Conservation (phyloP, 2,888 invertebrate species). For the Heliconius hortense region DNA sequence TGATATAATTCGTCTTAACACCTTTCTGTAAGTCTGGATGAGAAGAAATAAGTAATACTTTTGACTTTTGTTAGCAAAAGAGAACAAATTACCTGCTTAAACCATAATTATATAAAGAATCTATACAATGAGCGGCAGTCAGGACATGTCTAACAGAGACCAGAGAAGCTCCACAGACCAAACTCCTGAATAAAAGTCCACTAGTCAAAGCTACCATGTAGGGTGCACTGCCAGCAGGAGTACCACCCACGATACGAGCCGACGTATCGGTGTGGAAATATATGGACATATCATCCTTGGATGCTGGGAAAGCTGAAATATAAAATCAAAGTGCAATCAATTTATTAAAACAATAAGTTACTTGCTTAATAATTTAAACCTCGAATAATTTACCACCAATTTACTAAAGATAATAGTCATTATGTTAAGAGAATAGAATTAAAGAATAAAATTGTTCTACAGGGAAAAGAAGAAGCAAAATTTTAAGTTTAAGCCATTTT, state of each 20-base stretch:
- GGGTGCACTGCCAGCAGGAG: conserved; percentile 56
- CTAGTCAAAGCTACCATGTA: conserved; percentile 51
- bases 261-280: conserved; percentile 8
- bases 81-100: conserved; percentile 3
- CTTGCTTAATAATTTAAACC: no score
- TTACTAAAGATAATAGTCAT: not conserved
- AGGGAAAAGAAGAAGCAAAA: no score
- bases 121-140: conserved; percentile 69
- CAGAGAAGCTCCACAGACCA: conserved; percentile 62
- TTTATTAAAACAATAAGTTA: not conserved
- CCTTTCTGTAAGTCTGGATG: no score
- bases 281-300: not conserved
- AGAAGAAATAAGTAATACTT: no score
- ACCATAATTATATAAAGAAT: conserved; percentile 38
- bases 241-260: conserved; percentile 45
- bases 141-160: conserved; percentile 53
- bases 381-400: no score
- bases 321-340: not conserved
- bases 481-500: no score
- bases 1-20: no score
- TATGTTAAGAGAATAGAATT: not conserved
- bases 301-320: conserved; percentile 2
- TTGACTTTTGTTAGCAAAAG: not conserved
- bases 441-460: not conserved
- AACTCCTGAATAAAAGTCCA: conserved; percentile 42